Evolutionary conservation across 2,797 vertebrate species (phyloP).

Genomic region (Rhinoraja longicauda): DNA sequence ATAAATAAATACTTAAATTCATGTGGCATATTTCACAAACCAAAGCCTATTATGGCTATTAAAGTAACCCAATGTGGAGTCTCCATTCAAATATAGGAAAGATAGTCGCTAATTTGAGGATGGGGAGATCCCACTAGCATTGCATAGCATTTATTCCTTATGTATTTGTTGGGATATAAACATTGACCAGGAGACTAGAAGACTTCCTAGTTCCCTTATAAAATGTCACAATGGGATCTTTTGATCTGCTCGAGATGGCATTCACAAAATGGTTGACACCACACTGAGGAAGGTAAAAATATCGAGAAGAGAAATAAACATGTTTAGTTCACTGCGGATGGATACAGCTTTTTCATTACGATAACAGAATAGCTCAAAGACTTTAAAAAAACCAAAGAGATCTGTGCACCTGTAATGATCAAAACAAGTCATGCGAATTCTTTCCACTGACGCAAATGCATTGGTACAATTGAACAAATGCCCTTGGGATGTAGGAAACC

Average conservation of each 20-base stretch:
- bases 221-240: background rate
- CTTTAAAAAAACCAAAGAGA: background rate
- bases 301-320: background rate
- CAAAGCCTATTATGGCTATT: background rate
- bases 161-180: background rate
- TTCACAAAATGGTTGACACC: background rate
- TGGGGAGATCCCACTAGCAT: background rate
- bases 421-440: background rate
- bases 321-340: background rate
- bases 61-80: background rate
- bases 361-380: background rate
- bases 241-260: background rate
- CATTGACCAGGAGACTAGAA: background rate
- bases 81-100: background rate
- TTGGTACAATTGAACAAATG: constrained; percentile 30
- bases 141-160: background rate
- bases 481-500: constrained; percentile 13
- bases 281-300: background rate
- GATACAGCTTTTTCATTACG: background rate
- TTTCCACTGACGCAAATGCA: constrained; percentile 9
- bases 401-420: background rate
- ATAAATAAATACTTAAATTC: background rate
- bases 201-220: background rate
- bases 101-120: background rate
- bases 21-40: background rate